Percentiles rank a stretch among this genome's conserved stretches.
Evolutionary conservation across 2,888 invertebrate genomes (phyloP).

Genomic region (Nycteola revayana): DNA sequence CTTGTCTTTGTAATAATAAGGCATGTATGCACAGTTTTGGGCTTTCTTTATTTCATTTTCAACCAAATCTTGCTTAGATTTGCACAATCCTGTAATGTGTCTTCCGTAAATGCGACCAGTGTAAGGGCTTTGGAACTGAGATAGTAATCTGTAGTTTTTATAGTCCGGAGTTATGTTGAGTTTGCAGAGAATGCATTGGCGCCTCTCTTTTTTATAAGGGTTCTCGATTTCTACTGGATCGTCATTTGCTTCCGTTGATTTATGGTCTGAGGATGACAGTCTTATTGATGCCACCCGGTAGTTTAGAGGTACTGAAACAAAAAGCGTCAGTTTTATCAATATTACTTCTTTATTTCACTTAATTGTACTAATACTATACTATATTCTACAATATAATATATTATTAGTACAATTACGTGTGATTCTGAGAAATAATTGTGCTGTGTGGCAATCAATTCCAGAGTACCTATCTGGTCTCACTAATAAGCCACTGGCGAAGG

Average conservation of each 20-base stretch:
- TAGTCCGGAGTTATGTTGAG: constrained; percentile 91
- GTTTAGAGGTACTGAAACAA: constrained; percentile 47
- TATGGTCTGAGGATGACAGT: constrained; percentile 39
- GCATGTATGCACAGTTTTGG: constrained; percentile 91
- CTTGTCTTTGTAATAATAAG: constrained; percentile 89
- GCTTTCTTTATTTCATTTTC: constrained; percentile 89
- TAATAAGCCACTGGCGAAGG: no score
- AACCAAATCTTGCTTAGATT: constrained; percentile 88
- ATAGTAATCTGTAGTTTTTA: constrained; percentile 94
- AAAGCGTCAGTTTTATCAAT: no score
- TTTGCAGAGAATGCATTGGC: constrained; percentile 91
- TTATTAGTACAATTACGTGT: no score
- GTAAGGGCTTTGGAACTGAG: constrained; percentile 97
- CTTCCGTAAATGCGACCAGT: constrained; percentile 96
- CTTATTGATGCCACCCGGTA: constrained; percentile 41
- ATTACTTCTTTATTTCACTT: no score
- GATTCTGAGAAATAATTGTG: no score
- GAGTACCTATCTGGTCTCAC: no score
- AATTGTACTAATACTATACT: no score
- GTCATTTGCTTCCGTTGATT: constrained; percentile 43
- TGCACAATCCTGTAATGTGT: constrained; percentile 97
- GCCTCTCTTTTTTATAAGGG: constrained; percentile 89
- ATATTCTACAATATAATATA: no score
- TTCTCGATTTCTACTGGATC: constrained; percentile 85
- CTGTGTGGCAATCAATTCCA: no score